Base-by-base conservation (phyloP, 2,113 vertebrate species). In the Climacteris rufus region DNA sequence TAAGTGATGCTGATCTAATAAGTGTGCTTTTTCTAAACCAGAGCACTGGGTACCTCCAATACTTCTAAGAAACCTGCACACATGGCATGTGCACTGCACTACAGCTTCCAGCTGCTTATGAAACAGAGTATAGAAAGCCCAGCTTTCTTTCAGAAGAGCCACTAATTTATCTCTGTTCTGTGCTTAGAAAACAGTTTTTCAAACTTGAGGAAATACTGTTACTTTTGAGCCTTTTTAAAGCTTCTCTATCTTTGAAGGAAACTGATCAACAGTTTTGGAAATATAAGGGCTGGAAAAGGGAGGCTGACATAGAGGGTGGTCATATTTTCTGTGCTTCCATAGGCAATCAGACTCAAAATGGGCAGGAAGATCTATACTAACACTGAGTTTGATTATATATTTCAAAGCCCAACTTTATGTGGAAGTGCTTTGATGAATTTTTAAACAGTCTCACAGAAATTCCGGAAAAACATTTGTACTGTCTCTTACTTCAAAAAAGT, bases 341-440 rank as follows among this genome's bases (percentile, higher is more conserved):
- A 52, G 60, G 44, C 65, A 84, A 18, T 56, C 69, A 64, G 21
- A 25, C 53, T 71, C 17, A 77, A 87, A 95, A 64, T 3, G 11
- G 68, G 18, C 53, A 64, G 65, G 44, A 18, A 84, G 14, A 30
- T 42, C 57, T 85, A 30, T 30, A 60, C n/a, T 45, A 54, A 50
- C 4, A 4, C 20, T 1, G 7, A 84, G 23, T 37, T 65, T 60
- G 52, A 76, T 81, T 52, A 56, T 19, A 3, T 60, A 63, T 89
- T 95, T 87, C 87, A 94, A 83, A 97, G 40, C 61, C 23, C n/a
- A 56, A 39, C 25, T 42, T 76, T 50, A 40, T 54, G 45, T 87
- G 77, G 28, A 95, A 96, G 40, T 57, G 27, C 79, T 96, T 91
- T 91, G 91, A 95, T 96, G 77, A 95, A 91, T 95, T 94, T 96